Base-by-base conservation (phyloP, 1,140 invertebrate species). In the Papilio polyxenes region DNA sequence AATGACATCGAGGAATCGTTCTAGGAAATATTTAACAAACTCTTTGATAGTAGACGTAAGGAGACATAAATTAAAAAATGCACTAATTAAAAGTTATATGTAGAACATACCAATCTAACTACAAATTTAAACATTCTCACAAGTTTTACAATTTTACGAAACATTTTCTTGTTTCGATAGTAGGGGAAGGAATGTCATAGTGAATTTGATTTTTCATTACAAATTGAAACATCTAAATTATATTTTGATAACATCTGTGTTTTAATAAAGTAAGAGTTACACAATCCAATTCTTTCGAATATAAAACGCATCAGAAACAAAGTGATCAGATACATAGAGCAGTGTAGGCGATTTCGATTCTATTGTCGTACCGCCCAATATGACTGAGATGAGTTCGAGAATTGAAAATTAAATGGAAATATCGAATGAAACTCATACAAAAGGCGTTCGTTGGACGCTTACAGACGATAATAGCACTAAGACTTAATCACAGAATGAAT, bases 361-460 rank as follows among this genome's bases (percentile, higher is more conserved):
- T 83, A 89, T 92, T 92, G 91, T 92, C 13, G 78, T 49, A 74
- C 48, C 20, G 20, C 40, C 85, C 84, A 89, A 91, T 93, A 91
- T 92, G 62, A 81, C 51, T 53, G 80, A 89, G 89, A 93, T 93
- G 91, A 92, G 89, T 91, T 92, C 86, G 88, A 87, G 88, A 92
- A 93, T 93, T 92, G 90, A 92, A 69, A 91, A 91, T 93, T 92
- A 92, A 93, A 93, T 92, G 91, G 92, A 91, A 93, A 93, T 93
- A 93, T 93, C 90, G 90, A 92, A 91, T 88, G 86, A 85, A 88
- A 89, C 86, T 85, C 83, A 81, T 72, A 87, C 84, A 87, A 85
- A 82, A 82, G 83, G 76, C 83, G 82, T 85, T 90, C 89, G 88
- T 90, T 88, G 87, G 81, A 82, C 85, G 84, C 87, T 86, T 85